Conservation (phyloP, 2,113 vertebrate species). For the Macrotus californicus region DNA sequence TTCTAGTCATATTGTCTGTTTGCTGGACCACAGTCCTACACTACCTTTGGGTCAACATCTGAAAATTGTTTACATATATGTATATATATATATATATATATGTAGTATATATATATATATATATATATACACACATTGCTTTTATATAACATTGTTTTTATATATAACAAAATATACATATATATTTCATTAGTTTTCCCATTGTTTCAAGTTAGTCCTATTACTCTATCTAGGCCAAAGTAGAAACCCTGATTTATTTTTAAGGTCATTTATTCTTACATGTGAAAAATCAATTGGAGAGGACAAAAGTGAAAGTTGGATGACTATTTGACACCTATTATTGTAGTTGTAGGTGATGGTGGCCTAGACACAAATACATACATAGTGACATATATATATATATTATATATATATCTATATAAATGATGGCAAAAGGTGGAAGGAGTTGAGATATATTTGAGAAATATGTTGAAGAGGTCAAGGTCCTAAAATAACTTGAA, state of each 20-base stretch:
- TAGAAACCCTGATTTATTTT: neutral
- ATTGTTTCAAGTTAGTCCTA: neutral
- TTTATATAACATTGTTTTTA: too few relatives aligned
- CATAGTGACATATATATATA: neutral
- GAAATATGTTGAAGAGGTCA: neutral
- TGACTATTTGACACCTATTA: neutral
- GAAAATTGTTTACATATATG: neutral
- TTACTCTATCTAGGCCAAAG: neutral
- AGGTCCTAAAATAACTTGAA: neutral
- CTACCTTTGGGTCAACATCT: neutral
- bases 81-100: neutral
- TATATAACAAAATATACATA: too few relatives aligned
- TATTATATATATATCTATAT: too few relatives aligned
- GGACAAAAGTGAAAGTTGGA: neutral
- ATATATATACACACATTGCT: neutral
- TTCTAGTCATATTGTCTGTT: neutral
- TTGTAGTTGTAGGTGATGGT: neutral
- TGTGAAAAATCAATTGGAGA: neutral
- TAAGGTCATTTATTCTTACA: neutral
- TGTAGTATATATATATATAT: neutral
- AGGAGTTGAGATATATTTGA: neutral
- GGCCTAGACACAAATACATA: neutral
- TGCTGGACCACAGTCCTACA: neutral
- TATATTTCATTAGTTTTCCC: neutral
- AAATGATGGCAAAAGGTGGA: neutral